phyloP scores from a whole-genome alignment of 92 coral and sea anemone genomes.

The Phenganax stokvisi region DNA sequence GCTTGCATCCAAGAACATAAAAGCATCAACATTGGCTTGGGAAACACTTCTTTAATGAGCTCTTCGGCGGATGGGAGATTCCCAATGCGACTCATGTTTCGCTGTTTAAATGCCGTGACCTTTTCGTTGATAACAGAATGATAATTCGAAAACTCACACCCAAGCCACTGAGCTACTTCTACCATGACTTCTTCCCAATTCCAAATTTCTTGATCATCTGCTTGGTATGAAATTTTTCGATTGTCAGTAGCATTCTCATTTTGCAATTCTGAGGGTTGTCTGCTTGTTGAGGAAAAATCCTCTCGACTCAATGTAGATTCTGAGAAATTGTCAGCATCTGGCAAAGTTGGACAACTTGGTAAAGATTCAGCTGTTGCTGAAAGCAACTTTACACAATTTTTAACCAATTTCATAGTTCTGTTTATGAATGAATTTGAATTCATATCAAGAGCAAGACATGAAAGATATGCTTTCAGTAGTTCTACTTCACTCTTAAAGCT shows the following conservation, averaged over 20 bases:
- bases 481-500: slow-evolving; percentile 9
- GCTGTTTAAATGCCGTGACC: slow-evolving; percentile 66
- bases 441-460: not conserved
- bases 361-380: not conserved
- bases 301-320: not conserved
- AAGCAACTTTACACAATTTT: not conserved
- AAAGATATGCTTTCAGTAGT: slow-evolving; percentile 19
- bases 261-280: not conserved
- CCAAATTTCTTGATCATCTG: slow-evolving; percentile 12
- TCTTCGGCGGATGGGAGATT: slow-evolving; percentile 64
- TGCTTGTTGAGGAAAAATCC: not conserved
- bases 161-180: slow-evolving; percentile 60
- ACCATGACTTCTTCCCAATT: slow-evolving; percentile 37
- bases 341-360: not conserved
- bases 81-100: slow-evolving; percentile 65
- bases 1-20: slow-evolving; percentile 66
- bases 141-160: slow-evolving; percentile 55
- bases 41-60: slow-evolving; percentile 70
- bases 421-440: not conserved
- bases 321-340: not conserved
- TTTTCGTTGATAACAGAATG: slow-evolving; percentile 53
- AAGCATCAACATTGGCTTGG: slow-evolving; percentile 63
- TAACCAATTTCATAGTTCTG: slow-evolving; percentile 27
- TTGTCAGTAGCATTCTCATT: not conserved
- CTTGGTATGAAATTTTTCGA: not conserved